These are phyloP conservation scores for Pardalotus punctatus DNA, from an alignment of 2,113 vertebrate species.

Conservation along the genomic window DNA sequence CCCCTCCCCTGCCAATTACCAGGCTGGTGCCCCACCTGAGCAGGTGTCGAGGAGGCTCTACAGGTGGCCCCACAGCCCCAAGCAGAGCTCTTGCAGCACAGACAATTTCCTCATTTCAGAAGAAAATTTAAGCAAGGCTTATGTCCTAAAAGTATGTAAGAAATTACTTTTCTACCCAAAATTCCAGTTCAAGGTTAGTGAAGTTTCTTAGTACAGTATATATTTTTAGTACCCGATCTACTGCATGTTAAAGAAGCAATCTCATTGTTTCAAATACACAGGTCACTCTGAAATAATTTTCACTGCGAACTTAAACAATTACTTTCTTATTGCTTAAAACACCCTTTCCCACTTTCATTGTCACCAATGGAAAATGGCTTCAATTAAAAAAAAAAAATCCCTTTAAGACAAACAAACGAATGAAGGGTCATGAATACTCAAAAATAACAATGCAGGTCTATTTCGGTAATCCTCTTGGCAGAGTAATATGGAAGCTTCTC, in stretches of 20 bases:
- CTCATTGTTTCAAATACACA: background rate
- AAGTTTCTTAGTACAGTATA: background rate
- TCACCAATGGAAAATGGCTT: slow-evolving; percentile 24
- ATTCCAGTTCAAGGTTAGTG: background rate
- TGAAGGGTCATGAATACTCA: slow-evolving; percentile 31
- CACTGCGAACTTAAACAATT: background rate
- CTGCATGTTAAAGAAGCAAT: background rate
- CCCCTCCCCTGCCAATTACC: background rate
- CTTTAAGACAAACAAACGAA: slow-evolving; percentile 35
- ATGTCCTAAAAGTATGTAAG: background rate
- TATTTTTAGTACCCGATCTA: background rate
- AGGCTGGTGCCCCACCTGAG: background rate
- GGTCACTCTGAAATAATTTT: background rate
- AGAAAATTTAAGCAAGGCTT: background rate
- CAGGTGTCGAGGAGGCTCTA: background rate
- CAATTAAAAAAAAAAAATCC: background rate
- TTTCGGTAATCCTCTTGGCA: slow-evolving; percentile 58
- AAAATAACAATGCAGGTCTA: slow-evolving; percentile 51
- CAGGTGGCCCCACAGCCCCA: fast-evolving
- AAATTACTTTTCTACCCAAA: background rate
- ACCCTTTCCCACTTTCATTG: background rate
- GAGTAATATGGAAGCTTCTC: slow-evolving; percentile 39
- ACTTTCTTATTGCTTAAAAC: background rate
- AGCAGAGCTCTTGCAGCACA: background rate
- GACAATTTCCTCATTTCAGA: background rate